Conservation (phyloP, 2,113 vertebrate species). For the Panthera tigris region DNA sequence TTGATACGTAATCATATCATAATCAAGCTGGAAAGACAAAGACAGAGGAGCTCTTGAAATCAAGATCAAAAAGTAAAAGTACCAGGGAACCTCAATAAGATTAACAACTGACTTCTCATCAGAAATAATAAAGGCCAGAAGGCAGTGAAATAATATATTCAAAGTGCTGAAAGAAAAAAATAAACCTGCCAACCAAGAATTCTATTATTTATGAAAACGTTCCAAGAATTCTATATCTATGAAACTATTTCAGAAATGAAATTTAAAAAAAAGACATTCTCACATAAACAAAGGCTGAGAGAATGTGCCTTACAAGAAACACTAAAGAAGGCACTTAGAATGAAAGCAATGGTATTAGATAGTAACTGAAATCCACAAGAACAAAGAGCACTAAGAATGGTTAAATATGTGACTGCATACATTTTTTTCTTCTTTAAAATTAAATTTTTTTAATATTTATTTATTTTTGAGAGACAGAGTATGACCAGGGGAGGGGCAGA, state of each 20-base stretch:
- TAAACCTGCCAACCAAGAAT: neutral
- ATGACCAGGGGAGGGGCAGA: too few species aligned
- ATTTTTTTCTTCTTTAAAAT: neutral
- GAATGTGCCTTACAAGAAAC: neutral
- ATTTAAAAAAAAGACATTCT: neutral
- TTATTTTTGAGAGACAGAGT: too few species aligned
- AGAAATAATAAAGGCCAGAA: neutral
- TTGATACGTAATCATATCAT: neutral
- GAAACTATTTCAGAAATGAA: neutral
- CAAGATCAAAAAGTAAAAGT: neutral
- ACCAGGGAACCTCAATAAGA: neutral
- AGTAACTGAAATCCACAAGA: neutral
- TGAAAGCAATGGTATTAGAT: neutral
- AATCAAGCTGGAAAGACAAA: slow-evolving; percentile 39
- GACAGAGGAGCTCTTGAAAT: neutral
- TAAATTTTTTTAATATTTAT: neutral
- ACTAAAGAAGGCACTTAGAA: neutral
- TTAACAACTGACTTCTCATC: neutral
- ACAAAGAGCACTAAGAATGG: neutral
- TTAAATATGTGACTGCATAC: neutral
- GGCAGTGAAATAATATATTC: neutral
- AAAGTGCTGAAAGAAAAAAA: slow-evolving; percentile 4
- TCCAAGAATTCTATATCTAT: neutral
- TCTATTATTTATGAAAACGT: neutral
- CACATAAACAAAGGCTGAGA: neutral